These are phyloP conservation scores for Labroides dimidiatus DNA, from an alignment of 2,797 vertebrate species.

Conservation along the genomic window DNA sequence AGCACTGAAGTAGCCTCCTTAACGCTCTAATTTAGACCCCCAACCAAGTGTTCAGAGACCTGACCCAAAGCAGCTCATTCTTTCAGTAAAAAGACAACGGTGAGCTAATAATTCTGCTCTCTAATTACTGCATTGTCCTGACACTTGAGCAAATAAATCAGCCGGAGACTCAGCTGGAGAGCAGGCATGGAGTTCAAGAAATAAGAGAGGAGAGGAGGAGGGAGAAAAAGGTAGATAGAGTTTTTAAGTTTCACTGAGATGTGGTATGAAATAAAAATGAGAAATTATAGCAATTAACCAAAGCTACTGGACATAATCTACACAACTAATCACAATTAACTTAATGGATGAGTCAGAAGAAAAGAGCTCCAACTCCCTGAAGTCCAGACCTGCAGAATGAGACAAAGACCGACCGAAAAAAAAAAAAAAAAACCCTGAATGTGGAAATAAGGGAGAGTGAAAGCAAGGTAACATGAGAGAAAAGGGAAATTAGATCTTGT, in stretches of 20 bases:
- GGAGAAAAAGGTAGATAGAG: slow-evolving; percentile 25
- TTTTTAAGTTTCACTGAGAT: slow-evolving; percentile 62
- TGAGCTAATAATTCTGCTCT: slow-evolving; percentile 48
- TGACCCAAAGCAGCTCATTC: slow-evolving; percentile 79
- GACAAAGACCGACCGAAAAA: slow-evolving; percentile 13
- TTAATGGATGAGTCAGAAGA: slow-evolving; percentile 66
- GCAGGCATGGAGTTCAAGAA: slow-evolving; percentile 17
- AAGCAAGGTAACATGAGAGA: slow-evolving; percentile 21
- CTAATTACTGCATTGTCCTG: slow-evolving; percentile 72
- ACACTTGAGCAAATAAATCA: slow-evolving; percentile 77
- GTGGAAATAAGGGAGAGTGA: slow-evolving; percentile 28
- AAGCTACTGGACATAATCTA: slow-evolving; percentile 77
- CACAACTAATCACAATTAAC: slow-evolving; percentile 78
- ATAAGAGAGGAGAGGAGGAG: too few relatives aligned
- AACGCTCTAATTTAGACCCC: slow-evolving; percentile 35
- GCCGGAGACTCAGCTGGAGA: slow-evolving; percentile 27
- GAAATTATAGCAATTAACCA: slow-evolving; percentile 83
- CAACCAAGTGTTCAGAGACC: slow-evolving; percentile 44
- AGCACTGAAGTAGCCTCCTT: slow-evolving; percentile 42
- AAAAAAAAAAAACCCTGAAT: slow-evolving; percentile 7
- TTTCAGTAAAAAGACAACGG: slow-evolving; percentile 73
- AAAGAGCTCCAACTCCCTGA: slow-evolving; percentile 13
- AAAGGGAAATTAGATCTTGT: slow-evolving; percentile 65
- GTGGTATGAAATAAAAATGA: slow-evolving; percentile 71
- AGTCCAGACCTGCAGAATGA: slow-evolving; percentile 16